These are phyloP conservation scores for Erythrocercus mccallii DNA, from an alignment of 2,113 vertebrate genomes.

Conservation along the genomic window DNA sequence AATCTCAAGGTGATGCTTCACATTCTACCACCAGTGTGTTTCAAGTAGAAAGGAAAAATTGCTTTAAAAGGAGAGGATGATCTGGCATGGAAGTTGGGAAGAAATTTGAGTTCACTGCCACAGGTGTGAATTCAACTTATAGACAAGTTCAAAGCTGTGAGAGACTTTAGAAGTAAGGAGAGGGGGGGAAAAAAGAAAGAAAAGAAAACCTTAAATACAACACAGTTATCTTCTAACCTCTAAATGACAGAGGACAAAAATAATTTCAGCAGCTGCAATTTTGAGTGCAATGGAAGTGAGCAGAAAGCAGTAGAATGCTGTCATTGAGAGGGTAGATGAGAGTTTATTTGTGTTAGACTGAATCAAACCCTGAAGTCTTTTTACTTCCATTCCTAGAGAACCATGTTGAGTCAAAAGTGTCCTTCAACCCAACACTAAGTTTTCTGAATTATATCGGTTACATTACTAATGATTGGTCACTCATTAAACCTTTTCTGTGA, in stretches of 20 bases:
- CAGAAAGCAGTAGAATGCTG: neutral
- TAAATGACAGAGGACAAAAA: neutral
- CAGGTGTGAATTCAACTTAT: neutral
- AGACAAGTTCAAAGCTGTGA: neutral
- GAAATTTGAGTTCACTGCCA: neutral
- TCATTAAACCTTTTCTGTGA: neutral
- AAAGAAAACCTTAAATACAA: neutral
- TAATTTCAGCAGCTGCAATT: neutral
- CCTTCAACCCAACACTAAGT: neutral
- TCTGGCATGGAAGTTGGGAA: neutral
- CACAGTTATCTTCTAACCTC: neutral
- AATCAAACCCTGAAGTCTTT: neutral
- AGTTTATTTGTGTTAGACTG: neutral
- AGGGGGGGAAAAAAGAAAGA: fast-evolving
- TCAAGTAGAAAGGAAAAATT: neutral
- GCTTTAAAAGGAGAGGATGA: neutral
- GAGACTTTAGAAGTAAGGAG: neutral
- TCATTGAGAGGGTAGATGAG: neutral
- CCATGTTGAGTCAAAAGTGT: neutral
- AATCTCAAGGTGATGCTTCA: neutral
- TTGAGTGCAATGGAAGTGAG: neutral
- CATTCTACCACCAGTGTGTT: neutral
- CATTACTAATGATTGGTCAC: neutral
- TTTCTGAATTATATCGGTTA: neutral
- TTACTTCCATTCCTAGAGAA: neutral